These are phyloP conservation scores for Sorex maritimensis DNA, from an alignment of 2,797 vertebrate species.

Conservation along the genomic window DNA sequence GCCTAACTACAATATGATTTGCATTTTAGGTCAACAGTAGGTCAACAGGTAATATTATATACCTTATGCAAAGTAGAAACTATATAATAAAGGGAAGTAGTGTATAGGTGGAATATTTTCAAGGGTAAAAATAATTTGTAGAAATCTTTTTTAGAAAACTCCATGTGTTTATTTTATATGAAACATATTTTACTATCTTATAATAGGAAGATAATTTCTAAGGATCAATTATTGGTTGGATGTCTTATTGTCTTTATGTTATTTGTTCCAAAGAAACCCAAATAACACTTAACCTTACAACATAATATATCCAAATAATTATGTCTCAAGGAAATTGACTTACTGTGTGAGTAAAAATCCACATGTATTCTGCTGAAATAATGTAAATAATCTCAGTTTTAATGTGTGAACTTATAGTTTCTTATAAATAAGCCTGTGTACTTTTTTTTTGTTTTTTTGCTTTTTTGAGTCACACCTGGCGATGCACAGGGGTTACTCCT, in stretches of 20 bases:
- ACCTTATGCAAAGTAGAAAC: constrained; percentile 33
- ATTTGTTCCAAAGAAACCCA: constrained; percentile 12
- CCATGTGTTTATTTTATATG: constrained; percentile 21
- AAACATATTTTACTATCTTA: constrained; percentile 27
- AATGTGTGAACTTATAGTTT: neutral
- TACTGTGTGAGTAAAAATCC: neutral
- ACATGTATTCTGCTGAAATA: neutral
- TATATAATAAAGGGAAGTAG: constrained; percentile 51
- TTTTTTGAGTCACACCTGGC: too few relatives aligned
- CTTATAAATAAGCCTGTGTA: neutral
- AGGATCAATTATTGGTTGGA: constrained; percentile 44
- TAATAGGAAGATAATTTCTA: constrained; percentile 2
- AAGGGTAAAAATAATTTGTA: neutral
- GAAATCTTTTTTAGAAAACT: neutral
- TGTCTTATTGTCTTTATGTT: constrained; percentile 37
- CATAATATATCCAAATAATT: constrained; percentile 51
- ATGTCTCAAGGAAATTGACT: constrained; percentile 62
- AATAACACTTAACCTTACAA: constrained; percentile 40
- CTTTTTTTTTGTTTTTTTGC: neutral
- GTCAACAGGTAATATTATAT: constrained; percentile 41
- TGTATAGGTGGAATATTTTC: constrained; percentile 8
- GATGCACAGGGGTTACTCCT: too few relatives aligned
- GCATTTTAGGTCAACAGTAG: constrained; percentile 27
- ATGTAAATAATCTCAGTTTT: constrained; percentile 14
- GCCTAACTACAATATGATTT: constrained; percentile 60